These are phyloP conservation scores for Saguinus imperator DNA, from an alignment of 2,113 vertebrate genomes.

Conservation along the genomic window DNA sequence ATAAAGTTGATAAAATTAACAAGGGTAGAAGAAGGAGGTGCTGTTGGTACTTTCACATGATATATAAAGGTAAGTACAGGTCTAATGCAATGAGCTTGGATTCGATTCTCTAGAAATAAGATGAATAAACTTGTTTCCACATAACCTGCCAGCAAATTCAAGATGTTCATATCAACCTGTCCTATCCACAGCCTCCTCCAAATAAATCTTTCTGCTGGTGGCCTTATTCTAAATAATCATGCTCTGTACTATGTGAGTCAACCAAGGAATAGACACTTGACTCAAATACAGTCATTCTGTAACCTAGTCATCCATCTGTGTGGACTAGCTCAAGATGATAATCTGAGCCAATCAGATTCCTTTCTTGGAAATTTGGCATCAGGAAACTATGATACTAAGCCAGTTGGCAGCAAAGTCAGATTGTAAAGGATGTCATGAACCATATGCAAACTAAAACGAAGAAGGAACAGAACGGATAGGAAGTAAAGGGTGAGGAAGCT, in stretches of 20 bases:
- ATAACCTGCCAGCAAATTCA: neutral
- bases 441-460: conserved; percentile 19
- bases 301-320: neutral
- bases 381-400: conserved; percentile 14
- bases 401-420: conserved; percentile 43
- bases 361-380: conserved; percentile 39
- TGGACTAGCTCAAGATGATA: conserved; percentile 31
- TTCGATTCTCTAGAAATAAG: neutral
- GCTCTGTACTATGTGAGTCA: neutral
- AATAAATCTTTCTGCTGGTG: neutral
- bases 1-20: neutral
- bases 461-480: neutral
- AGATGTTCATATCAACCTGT: neutral
- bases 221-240: neutral
- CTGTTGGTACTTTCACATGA: neutral
- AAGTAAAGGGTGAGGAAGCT: neutral
- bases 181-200: neutral
- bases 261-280: neutral
- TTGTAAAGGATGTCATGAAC: conserved; percentile 42
- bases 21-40: neutral
- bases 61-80: neutral
- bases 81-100: neutral
- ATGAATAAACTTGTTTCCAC: neutral
- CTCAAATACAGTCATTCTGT: neutral
- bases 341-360: conserved; percentile 35